Base-by-base conservation (phyloP, 2,797 vertebrate genomes). In the Lerista edwardsae region DNA sequence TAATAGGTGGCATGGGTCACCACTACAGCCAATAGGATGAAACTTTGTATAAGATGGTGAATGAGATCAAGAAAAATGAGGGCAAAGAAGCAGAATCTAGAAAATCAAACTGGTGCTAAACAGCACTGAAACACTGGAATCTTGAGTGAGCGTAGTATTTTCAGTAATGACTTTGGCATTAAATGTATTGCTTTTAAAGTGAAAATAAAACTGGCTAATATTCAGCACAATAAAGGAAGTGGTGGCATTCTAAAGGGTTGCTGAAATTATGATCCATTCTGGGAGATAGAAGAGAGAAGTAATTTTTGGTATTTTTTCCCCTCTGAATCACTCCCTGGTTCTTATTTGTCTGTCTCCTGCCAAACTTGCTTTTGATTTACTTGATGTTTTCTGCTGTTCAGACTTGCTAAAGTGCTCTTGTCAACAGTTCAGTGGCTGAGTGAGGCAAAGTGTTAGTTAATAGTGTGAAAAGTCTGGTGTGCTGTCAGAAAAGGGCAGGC, bases 391-490 rank as follows among this genome's bases (percentile, higher is more conserved):
- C 87, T 92, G 23, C 85, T 94, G n/a, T 92, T 93, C 94, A 94
- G 90, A 93, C 82, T 94, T 93, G 89, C 84, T 93, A 93, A 96
- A 94, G 86, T 91, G 88, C 88, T 95, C 92, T 94, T 95, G 93
- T 94, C 95, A 95, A 95, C 93, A 95, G 91, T 92, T 95, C 89
- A 94, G 91, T 89, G 91, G 89, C 85, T 95, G 91, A 95, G 89
- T 93, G 92, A 96, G 89, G 93, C 86, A 93, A 94, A 94, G 90
- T 95, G 92, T 92, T 95, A 94, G 92, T 94, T 95, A 94, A 94
- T 77, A 93, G 92, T 94, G 92, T 94, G 95, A 95, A 95, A 86
- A 96, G 93, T 92, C 92, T 93, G 82, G 93, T 94, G 92, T 94
- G 93, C 92, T 95, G 90, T 95, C 93, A 94, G 93, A 89, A 94